Percentiles rank a stretch among this genome's conserved stretches.
phyloP scores from a whole-genome alignment of 2,888 invertebrate species.

The Pollenia angustigena region DNA sequence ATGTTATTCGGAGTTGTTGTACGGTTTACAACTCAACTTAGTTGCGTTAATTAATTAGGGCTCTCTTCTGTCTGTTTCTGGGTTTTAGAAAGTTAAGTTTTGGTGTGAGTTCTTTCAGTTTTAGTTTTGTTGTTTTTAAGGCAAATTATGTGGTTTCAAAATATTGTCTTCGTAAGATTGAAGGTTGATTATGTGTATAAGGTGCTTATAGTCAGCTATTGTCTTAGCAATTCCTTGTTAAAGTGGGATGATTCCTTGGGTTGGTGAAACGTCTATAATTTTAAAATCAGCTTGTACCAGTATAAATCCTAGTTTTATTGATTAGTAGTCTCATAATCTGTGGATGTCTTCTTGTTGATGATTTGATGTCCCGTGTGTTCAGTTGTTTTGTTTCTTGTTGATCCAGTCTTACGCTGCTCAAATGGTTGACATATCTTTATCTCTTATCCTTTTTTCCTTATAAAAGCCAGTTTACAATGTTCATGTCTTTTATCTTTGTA shows the following conservation, averaged over 20 bases:
- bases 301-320: too few relatives aligned
- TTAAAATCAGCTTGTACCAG: constrained; percentile 39
- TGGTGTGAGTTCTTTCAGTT: constrained; percentile 54
- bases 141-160: constrained; percentile 45
- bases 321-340: too few relatives aligned
- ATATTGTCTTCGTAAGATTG: constrained; percentile 36
- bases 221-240: constrained; percentile 43
- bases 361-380: too few relatives aligned
- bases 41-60: constrained; percentile 36
- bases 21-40: too few relatives aligned
- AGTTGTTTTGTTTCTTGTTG: too few relatives aligned
- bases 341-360: too few relatives aligned
- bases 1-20: too few relatives aligned
- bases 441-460: too few relatives aligned
- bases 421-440: too few relatives aligned
- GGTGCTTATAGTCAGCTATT: constrained; percentile 43
- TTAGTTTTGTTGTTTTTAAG: constrained; percentile 51
- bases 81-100: constrained; percentile 49
- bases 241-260: constrained; percentile 32
- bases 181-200: constrained; percentile 52
- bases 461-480: too few relatives aligned
- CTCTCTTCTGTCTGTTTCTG: constrained; percentile 52
- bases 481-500: too few relatives aligned
- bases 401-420: too few relatives aligned
- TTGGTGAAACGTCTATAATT: constrained; percentile 32